phyloP scores from a whole-genome alignment of 2,797 vertebrate species.

The Trachops cirrhosus region DNA sequence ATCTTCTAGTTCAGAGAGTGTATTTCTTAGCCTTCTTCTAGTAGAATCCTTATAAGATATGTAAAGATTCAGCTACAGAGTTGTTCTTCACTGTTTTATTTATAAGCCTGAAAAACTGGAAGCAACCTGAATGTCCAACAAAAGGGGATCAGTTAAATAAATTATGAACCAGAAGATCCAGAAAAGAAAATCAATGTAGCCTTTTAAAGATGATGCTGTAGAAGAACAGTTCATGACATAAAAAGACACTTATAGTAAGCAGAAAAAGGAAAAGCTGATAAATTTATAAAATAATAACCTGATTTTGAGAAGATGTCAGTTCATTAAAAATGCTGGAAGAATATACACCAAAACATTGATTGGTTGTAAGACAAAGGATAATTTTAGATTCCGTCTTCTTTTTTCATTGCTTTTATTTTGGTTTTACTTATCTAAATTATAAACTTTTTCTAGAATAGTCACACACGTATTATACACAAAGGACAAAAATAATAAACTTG shows the following conservation, averaged over 20 bases:
- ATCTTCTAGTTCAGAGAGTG: neutral
- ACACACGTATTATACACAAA: neutral
- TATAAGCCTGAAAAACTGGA: neutral
- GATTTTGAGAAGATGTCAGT: neutral
- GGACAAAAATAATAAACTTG: neutral
- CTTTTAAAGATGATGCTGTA: neutral
- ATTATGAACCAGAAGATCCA: neutral
- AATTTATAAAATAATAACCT: neutral
- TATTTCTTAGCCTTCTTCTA: neutral
- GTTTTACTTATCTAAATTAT: neutral
- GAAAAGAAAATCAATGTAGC: neutral
- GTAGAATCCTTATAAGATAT: neutral
- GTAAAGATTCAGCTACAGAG: neutral
- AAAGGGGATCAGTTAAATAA: neutral
- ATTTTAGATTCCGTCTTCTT: neutral
- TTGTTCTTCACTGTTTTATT: neutral
- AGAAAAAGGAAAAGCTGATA: neutral
- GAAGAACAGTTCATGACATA: neutral
- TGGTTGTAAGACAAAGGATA: neutral
- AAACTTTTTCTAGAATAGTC: neutral
- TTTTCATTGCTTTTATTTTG: neutral
- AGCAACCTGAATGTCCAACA: neutral
- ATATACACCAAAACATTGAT: neutral
- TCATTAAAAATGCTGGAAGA: slow-evolving; percentile 7
- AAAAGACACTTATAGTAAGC: neutral